Conservation (phyloP, 2,888 invertebrate species). For the Macropis europaea region DNA sequence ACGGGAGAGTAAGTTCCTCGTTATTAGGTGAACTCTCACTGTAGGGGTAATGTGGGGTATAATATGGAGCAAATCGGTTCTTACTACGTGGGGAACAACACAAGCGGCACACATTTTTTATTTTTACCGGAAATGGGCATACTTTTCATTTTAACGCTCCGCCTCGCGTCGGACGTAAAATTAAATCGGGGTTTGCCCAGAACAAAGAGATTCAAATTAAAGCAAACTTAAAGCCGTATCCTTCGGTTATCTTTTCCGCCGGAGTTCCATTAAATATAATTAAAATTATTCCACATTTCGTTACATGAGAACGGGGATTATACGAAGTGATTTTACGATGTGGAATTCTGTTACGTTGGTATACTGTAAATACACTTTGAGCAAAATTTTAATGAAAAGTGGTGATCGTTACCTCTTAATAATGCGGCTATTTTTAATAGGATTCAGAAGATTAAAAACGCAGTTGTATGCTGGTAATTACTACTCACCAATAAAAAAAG, state of each 20-base stretch:
- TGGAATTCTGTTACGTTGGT: too few species aligned
- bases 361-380: too few species aligned
- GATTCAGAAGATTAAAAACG: too few species aligned
- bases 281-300: neutral
- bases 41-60: conserved; percentile 45
- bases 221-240: neutral
- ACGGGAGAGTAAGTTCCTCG: conserved; percentile 45
- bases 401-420: too few species aligned
- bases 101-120: conserved; percentile 33
- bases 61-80: conserved; percentile 55
- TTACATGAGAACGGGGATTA: neutral
- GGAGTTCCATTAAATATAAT: conserved; percentile 8
- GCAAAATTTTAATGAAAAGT: too few species aligned
- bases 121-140: conserved; percentile 46
- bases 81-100: conserved; percentile 46
- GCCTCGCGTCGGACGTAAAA: neutral
- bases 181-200: neutral
- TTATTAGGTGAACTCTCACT: conserved; percentile 52
- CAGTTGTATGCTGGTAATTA: too few species aligned
- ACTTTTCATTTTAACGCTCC: conserved; percentile 6
- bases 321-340: too few species aligned
- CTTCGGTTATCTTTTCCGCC: neutral
- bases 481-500: too few species aligned
- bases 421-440: too few species aligned
- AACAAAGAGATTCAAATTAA: conserved; percentile 6